Evolutionary conservation across 2,113 vertebrate species (phyloP), one percentile per base, ranked within the genome.

Genomic region (Merops nubicus): DNA sequence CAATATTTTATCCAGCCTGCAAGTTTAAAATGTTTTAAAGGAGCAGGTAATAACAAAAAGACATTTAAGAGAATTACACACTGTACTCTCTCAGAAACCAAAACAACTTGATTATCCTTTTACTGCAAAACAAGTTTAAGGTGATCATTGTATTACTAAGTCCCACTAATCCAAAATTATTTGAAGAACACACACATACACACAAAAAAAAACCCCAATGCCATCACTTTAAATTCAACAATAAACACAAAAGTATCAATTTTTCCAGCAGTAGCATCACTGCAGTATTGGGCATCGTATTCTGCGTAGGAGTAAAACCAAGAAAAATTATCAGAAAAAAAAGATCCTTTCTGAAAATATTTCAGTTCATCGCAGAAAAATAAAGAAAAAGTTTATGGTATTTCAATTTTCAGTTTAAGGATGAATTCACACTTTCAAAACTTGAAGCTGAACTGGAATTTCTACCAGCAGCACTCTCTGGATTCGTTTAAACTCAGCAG

Each of bases 1-100:
- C 63, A 74, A 64, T 45, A 42, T 69, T 77, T 75, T 31, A 34
- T 18, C 51, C 16, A 78, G 40, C 18, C 38, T 28, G 34, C 22
- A 91, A 78, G 65, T 73, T 67, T 11, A 25, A 51, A 59, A 8
- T 5, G 25, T n/a, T 75, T 86, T 72, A 92, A 94, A 93, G 60
- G 68, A 70, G 34, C 17, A 42, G 29, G 31, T 22, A 40, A 21
- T 15, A 54, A 34, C 3, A 53, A 56, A 26, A 13, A n/a, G 26
- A 40, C 69, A 91, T 38, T 12, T 45, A 9, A 65, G 15, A 51
- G 57, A 34, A 57, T 57, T n/a, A 57, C 33, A 21, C 54, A 57
- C 51, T 16, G 26, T 31, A n/a, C 51, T 25, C 36, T 38, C 22
- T 25, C 50, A 9, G 18, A 69, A 16, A 68, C 9, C 28, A 15